phyloP scores from a whole-genome alignment of 2,113 vertebrate species.

The Arvicanthis niloticus region DNA sequence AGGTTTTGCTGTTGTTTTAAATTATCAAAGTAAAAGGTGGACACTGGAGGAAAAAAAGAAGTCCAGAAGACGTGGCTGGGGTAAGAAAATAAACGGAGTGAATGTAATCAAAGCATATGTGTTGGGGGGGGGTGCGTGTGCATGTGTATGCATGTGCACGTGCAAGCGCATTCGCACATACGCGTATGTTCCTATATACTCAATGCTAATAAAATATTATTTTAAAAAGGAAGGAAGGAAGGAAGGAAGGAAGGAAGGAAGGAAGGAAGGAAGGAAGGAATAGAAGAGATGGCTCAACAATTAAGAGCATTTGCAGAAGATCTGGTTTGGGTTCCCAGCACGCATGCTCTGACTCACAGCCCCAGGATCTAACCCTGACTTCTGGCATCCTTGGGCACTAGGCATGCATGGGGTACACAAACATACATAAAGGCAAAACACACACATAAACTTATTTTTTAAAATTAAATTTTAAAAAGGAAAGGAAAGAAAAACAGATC shows the following conservation, averaged over 20 bases:
- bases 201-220: background rate
- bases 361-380: background rate
- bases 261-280: too few species aligned
- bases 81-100: background rate
- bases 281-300: background rate
- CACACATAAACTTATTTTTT: background rate
- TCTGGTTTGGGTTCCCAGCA: background rate
- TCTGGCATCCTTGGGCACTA: background rate
- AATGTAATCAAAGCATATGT: background rate
- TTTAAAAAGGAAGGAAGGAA: background rate
- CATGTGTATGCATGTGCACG: too few species aligned
- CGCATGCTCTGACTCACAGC: background rate
- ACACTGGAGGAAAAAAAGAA: background rate
- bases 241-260: fast-evolving
- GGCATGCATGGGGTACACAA: background rate
- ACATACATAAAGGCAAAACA: background rate
- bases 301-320: background rate
- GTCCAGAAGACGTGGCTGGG: background rate
- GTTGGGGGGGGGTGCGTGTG: too few species aligned
- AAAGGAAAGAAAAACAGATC: background rate
- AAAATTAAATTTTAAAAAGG: background rate
- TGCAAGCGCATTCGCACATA: too few species aligned
- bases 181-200: background rate
- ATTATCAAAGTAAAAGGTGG: background rate
- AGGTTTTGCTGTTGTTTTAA: background rate